A percentile compares a stretch with the other conserved stretches of the same genome.
Conservation (phyloP, 2,888 invertebrate species). For the Scaptodrosophila latifasciaeformis region DNA sequence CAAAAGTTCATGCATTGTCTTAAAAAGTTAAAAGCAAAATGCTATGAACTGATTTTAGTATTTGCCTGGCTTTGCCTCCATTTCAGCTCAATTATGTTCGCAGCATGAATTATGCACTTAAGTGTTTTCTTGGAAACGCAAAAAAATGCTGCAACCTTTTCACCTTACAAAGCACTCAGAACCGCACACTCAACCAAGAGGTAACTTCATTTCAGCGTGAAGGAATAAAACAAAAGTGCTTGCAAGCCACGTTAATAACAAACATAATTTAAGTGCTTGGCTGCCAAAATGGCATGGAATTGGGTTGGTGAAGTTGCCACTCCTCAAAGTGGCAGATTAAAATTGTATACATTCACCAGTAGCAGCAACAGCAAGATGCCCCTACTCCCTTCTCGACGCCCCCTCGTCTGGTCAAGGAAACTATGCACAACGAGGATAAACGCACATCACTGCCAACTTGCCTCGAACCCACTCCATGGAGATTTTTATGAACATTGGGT, state of each 20-base stretch:
- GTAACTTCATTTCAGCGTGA: slow-evolving; percentile 62
- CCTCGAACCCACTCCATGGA: background rate
- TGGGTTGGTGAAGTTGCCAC: background rate
- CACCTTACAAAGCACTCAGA: slow-evolving; percentile 36
- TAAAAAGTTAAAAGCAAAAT: no score
- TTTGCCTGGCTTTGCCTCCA: no score
- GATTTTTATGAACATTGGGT: slow-evolving; percentile 54
- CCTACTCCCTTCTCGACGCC: no score
- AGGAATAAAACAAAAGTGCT: slow-evolving; percentile 41
- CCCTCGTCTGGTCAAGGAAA: background rate
- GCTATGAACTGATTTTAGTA: no score
- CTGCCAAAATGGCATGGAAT: slow-evolving; percentile 34
- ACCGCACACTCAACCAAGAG: slow-evolving; percentile 22
- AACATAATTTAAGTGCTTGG: slow-evolving; percentile 62
- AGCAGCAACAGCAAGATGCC: background rate
- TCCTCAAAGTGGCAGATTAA: background rate
- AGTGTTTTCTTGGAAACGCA: slow-evolving; percentile 47
- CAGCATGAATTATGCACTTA: slow-evolving; percentile 55
- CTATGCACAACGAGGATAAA: slow-evolving; percentile 61
- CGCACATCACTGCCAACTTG: background rate
- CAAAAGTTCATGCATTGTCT: no score
- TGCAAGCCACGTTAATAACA: slow-evolving; percentile 50
- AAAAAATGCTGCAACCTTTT: slow-evolving; percentile 31
- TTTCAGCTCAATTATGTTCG: slow-evolving; percentile 46
- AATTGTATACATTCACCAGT: background rate